Evolutionary conservation across 2,888 invertebrate genomes (phyloP), one percentile per base, ranked within the genome.

Genomic region (Scaptomyza cyrtandrae): DNA sequence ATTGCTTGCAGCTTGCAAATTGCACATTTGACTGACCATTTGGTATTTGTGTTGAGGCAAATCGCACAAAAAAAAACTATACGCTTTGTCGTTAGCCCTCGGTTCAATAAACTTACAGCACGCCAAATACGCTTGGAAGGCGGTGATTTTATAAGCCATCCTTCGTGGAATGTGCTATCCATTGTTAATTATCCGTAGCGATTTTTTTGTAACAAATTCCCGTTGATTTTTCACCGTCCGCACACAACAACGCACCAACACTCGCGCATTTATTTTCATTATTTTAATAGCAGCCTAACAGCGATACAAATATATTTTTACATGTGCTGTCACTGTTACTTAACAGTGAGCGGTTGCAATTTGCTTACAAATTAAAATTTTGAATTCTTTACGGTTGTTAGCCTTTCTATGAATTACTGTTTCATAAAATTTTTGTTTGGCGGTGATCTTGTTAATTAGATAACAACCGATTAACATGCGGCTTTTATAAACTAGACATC

Each of bases 131-230:
- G 94, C 93, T 97, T 98, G 65, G 96, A 95, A 67, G 98, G 98
- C 83, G 98, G 98, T 66, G 98, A 98, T 94, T 98, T 98, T 70
- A 96, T 97, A 88, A 98, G 94, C 98, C 98, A 98, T 75, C 98
- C 98, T 93, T 97, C 97, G 91, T 96, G 95, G 67, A 84, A 84
- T 75, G 85, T 85, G 71, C 83, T 80, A 77, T 84, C 83, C 83
- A 85, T 84, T 46, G 56, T 70, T 60, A 48, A 43, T 74, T 50
- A 19, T 59, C 27, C 10, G 44, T 46, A 48, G 46, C 50, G 6
- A n/a, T 41, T 60, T 55, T 39, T 31, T 54, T 58, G 56, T 70
- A 46, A 60, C 46, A 45, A 58, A 53, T 50, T 29, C 14, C 33
- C 37, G 56, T 61, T 5, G 39, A 59, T 53, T 75, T 68, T 71